Conservation (phyloP, 2,797 vertebrate genomes). For the Dicrostonyx torquatus region DNA sequence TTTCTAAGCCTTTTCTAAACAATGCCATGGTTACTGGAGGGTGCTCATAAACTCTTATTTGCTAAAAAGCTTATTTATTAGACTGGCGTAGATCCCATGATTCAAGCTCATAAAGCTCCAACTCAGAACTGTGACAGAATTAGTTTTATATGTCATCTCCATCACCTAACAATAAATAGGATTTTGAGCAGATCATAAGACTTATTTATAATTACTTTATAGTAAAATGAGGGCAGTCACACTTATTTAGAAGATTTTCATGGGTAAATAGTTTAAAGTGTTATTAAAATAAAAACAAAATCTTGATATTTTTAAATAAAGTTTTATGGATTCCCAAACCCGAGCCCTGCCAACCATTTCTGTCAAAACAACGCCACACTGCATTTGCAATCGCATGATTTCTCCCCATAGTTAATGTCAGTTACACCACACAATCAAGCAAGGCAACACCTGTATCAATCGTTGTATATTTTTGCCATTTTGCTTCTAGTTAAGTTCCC, state of each 20-base stretch:
- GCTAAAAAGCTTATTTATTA: background rate
- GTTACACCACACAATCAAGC: background rate
- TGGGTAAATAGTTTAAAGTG: background rate
- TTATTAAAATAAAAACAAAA: conserved; percentile 46
- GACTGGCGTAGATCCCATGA: background rate
- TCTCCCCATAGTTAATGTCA: background rate
- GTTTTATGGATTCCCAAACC: background rate
- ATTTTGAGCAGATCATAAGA: background rate
- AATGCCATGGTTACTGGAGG: background rate
- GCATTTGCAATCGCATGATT: background rate
- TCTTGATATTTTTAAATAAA: background rate
- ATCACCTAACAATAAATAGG: background rate
- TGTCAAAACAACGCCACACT: background rate
- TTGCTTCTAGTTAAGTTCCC: conserved; percentile 8
- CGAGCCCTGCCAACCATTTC: background rate
- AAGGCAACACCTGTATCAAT: background rate
- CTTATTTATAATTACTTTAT: background rate
- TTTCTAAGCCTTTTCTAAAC: background rate
- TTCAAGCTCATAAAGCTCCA: too few relatives aligned
- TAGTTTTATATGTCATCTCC: background rate
- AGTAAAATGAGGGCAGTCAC: conserved; percentile 24
- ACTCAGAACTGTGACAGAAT: background rate
- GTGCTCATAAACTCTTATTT: background rate
- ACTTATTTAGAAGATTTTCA: background rate
- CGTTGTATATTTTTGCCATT: background rate